Conservation (phyloP, 1,140 invertebrate species). For the Eurosta solidaginis region DNA sequence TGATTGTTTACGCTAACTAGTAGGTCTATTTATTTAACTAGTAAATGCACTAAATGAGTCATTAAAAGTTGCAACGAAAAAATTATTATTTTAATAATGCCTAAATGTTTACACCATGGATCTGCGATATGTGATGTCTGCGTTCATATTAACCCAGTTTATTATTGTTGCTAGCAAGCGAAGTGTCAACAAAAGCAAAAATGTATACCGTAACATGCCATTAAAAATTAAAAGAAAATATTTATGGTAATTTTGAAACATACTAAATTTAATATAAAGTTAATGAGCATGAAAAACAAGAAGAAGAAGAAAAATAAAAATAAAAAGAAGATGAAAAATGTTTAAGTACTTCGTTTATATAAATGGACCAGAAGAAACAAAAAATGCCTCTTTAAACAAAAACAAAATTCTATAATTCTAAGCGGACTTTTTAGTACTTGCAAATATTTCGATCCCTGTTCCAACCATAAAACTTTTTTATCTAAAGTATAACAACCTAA, state of each 20-base stretch:
- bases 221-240: not conserved
- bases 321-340: not conserved
- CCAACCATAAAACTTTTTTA: too few species aligned
- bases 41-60: not conserved
- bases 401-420: too few species aligned
- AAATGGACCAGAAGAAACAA: too few species aligned
- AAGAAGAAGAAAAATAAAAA: too few species aligned
- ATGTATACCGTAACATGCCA: not conserved
- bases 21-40: not conserved
- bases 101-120: not conserved
- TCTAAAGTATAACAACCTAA: too few species aligned
- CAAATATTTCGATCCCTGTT: too few species aligned
- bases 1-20: not conserved
- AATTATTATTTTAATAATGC: not conserved
- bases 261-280: not conserved
- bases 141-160: slow-evolving; percentile 13
- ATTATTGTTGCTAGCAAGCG: not conserved
- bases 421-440: too few species aligned
- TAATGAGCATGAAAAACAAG: not conserved
- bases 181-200: not conserved
- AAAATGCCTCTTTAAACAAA: too few species aligned
- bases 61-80: not conserved
- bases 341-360: too few species aligned
- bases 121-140: not conserved
- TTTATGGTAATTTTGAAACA: not conserved